Percentiles rank a stretch among this genome's conserved stretches.
Conservation (phyloP, 2,797 vertebrate genomes). For the Trachurus trachurus region DNA sequence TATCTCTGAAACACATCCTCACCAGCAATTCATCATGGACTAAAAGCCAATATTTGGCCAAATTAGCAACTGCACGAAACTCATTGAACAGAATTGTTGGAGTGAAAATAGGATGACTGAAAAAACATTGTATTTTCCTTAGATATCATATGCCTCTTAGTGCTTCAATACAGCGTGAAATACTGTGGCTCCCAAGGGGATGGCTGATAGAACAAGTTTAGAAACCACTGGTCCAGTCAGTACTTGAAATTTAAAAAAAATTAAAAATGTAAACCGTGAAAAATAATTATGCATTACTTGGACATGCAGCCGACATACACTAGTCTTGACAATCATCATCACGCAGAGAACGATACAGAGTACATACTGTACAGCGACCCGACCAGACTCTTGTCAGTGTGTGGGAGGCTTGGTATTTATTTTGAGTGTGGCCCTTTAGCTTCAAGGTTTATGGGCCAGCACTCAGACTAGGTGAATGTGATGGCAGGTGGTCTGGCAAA, state of each 20-base stretch:
- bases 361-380: background rate
- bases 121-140: background rate
- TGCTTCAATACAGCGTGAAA: background rate
- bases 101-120: background rate
- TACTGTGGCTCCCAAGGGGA: background rate
- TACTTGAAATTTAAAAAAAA: background rate
- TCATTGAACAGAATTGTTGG: background rate
- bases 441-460: slow-evolving; percentile 14
- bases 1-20: background rate
- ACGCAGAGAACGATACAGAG: background rate
- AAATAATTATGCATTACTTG: background rate
- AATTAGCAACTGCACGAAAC: background rate
- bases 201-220: background rate
- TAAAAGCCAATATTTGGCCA: background rate
- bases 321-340: background rate
- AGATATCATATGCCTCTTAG: background rate
- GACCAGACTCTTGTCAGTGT: background rate
- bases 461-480: background rate
- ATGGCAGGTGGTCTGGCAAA: background rate
- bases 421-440: slow-evolving; percentile 15
- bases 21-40: background rate
- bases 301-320: background rate
- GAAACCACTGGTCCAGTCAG: background rate
- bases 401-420: background rate
- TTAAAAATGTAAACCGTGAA: background rate